Conservation (phyloP, 1,140 invertebrate species). For the fruit fly (Drosophila melanogaster) region Release_6_plus_ISO1_MT NT_037436.4:8514001-8514500, state of each 20-base stretch:
- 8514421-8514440: slow-evolving; percentile 72
- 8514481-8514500: slow-evolving; percentile 9
- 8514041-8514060: background rate
- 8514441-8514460: slow-evolving; percentile 52
- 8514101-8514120: no score
- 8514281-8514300: slow-evolving; percentile 59
- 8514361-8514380: slow-evolving; percentile 13
- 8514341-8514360: background rate
- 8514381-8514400: slow-evolving; percentile 1
- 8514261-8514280: slow-evolving; percentile 70
- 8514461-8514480: slow-evolving; percentile 21
- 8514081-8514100: background rate
- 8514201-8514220: slow-evolving; percentile 70
- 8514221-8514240: slow-evolving; percentile 65
- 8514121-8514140: no score
- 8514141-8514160: no score
- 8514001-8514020: no score
- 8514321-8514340: slow-evolving; percentile 62
- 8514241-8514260: slow-evolving; percentile 76
- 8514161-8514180: no score
- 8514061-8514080: background rate
- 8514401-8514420: slow-evolving; percentile 82
- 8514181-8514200: slow-evolving; percentile 30
- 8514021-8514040: no score
- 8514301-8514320: slow-evolving; percentile 65